Base-by-base conservation (phyloP, 2,113 vertebrate genomes). In the Notarius lentiginosus region DNA sequence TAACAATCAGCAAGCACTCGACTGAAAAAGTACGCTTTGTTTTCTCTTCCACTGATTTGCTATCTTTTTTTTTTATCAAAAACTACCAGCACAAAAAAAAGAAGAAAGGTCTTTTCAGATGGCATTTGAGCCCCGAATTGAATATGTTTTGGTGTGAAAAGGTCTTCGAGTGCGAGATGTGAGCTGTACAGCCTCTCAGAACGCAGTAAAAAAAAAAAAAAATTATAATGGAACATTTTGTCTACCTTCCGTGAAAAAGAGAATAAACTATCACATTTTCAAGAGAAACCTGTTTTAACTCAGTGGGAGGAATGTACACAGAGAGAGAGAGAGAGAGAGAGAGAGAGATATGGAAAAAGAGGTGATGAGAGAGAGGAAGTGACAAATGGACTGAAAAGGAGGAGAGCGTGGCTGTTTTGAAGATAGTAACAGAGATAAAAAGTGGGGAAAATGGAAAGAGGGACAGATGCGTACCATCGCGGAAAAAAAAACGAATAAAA, bases 251-350 rank as follows among this genome's bases (percentile, higher is more conserved):
- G 9, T 61, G 53, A 70, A 86, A 81, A n/a, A 79, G 18, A 41
- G 27, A 60, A 72, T 49, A 49, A 86, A 6, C 17, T n/a, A 9
- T 49, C 65, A 58, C 14, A 81, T 60, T 70, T 80, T 14, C 53
- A 47, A 66, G 51, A 85, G 72, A 75, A 49, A 72, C 65, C 85
- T 80, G 85, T 11, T 86, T 86, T 80, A 80, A 81, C 60, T 85
- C 84, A 76, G 56, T 11, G n/a, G 70, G 7, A 63, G 72, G 58
- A 85, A 63, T 49, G 63, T 51, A 53, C 20, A 3, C 79, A 1
- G 22, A 17, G 55, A 55, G n/a, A 41, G 41, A 41, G 51, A 11
- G 17, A 9, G 30, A 41, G 30, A 49, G 63, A 47, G 22, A 51
- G 47, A 83, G 8, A 55, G 7, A 14, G n/a, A 30, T n/a, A 55